phyloP scores from a whole-genome alignment of 2,888 invertebrate genomes.

The Phrixothrix hirtus region DNA sequence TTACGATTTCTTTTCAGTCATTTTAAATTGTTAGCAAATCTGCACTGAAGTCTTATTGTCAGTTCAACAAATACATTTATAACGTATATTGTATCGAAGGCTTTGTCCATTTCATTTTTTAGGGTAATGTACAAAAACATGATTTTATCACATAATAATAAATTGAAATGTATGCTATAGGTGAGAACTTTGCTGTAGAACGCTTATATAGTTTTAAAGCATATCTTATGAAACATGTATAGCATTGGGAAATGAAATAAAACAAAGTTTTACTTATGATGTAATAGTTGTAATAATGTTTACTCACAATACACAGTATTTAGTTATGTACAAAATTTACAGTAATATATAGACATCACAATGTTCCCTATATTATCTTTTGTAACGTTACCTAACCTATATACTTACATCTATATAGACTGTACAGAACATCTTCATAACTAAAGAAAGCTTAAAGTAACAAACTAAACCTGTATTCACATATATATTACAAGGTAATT shows the following conservation, averaged over 20 bases:
- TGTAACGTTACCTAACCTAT: constrained; percentile 54
- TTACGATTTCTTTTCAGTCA: no score
- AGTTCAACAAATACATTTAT: no score
- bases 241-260: constrained; percentile 8
- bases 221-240: background rate
- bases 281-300: constrained; percentile 59
- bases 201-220: no score
- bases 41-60: no score
- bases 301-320: constrained; percentile 60
- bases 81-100: no score
- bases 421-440: constrained; percentile 56
- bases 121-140: no score
- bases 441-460: constrained; percentile 51
- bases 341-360: constrained; percentile 60
- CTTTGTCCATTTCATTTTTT: no score
- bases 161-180: no score
- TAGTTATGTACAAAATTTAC: constrained; percentile 60
- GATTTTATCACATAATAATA: no score
- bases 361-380: constrained; percentile 57
- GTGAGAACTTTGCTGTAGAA: no score
- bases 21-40: no score
- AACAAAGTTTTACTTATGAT: constrained; percentile 34
- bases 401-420: constrained; percentile 57
- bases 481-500: constrained; percentile 56
- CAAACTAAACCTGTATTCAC: constrained; percentile 55